Percentiles rank a stretch among this genome's conserved stretches.
Conservation (phyloP, 2,113 vertebrate genomes). For the Talpa occidentalis region DNA sequence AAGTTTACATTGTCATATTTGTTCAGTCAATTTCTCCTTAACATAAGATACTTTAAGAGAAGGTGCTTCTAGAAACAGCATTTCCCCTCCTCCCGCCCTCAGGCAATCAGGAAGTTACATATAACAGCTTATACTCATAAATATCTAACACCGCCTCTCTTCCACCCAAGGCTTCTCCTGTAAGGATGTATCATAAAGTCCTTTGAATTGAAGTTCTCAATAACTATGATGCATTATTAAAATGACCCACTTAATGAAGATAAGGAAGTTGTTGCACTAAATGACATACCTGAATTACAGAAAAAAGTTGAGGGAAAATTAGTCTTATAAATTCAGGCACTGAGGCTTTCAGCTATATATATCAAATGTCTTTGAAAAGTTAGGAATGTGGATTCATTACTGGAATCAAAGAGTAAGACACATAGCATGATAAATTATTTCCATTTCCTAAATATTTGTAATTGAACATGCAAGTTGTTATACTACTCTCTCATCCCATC, state of each 20-base stretch:
- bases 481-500: not conserved
- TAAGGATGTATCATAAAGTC: not conserved
- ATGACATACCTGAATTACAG: not conserved
- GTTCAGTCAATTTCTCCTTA: constrained; percentile 31
- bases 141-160: not conserved
- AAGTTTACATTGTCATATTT: constrained; percentile 34
- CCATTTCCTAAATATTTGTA: not conserved
- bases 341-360: not conserved
- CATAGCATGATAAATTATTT: not conserved
- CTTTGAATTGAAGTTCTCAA: constrained; percentile 45
- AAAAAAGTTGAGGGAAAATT: not conserved
- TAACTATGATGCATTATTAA: constrained; percentile 51
- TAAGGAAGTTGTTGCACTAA: not conserved
- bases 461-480: not conserved
- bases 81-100: not conserved
- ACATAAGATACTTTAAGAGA: constrained; percentile 28
- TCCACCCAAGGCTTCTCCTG: not conserved
- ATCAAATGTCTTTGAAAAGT: constrained; percentile 35
- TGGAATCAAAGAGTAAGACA: constrained; percentile 12
- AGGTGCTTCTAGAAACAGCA: constrained; percentile 19
- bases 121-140: constrained; percentile 42
- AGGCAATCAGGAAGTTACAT: constrained; percentile 32
- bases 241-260: constrained; percentile 22
- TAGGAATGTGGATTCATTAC: not conserved
- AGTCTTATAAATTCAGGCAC: not conserved